Conservation (phyloP, 1,140 invertebrate genomes). For the Ceratosolen solmsi region DNA sequence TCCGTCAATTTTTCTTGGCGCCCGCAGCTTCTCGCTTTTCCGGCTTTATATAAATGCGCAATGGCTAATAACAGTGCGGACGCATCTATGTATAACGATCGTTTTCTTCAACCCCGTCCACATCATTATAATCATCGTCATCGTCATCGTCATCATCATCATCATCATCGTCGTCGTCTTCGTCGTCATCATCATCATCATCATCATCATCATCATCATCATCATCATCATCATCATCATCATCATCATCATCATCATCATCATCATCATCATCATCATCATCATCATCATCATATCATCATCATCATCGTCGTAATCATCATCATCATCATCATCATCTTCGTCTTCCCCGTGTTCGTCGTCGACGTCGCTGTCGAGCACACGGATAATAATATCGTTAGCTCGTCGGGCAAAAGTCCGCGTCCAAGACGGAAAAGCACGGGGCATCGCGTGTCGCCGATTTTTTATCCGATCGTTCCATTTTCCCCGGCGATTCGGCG, state of each 20-base stretch:
- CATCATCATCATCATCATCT: slow-evolving; percentile 3
- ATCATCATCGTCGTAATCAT: too few relatives aligned
- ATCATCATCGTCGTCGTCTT: too few relatives aligned
- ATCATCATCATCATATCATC: too few relatives aligned
- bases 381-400: slow-evolving; percentile 18
- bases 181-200: too few relatives aligned
- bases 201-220: too few relatives aligned
- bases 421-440: not conserved
- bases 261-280: too few relatives aligned
- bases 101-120: not conserved
- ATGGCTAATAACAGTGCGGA: not conserved
- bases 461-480: not conserved
- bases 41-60: slow-evolving; percentile 9
- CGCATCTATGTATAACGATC: not conserved
- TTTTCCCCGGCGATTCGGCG: slow-evolving; percentile 8
- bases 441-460: not conserved
- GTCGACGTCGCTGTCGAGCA: not conserved
- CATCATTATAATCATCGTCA: too few relatives aligned
- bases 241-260: too few relatives aligned
- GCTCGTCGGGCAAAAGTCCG: not conserved
- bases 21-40: not conserved
- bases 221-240: too few relatives aligned
- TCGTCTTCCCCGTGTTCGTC: not conserved
- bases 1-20: not conserved
- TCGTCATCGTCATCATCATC: too few relatives aligned